Evolutionary conservation across 1,140 invertebrate species (phyloP).

Genomic region (Pemphigus obesinymphae): DNA sequence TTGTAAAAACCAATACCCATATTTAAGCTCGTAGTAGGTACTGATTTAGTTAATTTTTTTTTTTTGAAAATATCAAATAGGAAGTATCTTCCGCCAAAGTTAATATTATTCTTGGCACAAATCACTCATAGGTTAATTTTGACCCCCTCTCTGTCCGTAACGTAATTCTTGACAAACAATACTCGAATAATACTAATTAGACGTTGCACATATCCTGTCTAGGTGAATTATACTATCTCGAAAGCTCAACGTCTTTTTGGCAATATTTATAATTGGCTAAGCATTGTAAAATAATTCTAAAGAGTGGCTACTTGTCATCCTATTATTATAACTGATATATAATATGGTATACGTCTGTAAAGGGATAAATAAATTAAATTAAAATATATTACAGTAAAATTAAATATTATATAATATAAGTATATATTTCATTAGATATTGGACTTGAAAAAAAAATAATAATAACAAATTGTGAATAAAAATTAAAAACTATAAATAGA

Average conservation of each 20-base stretch:
- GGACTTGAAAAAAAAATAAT: too few relatives aligned
- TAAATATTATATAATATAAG: too few relatives aligned
- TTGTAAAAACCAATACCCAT: too few relatives aligned
- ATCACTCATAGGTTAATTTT: slow-evolving; percentile 22
- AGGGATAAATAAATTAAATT: neutral
- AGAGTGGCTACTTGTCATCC: neutral
- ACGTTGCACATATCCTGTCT: neutral
- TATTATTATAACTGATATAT: neutral
- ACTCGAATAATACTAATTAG: slow-evolving; percentile 28
- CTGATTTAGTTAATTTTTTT: neutral
- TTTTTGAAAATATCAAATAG: slow-evolving; percentile 5
- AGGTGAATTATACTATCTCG: slow-evolving; percentile 3
- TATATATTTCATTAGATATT: too few relatives aligned
- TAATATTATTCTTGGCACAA: slow-evolving; percentile 38
- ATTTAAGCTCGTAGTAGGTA: too few relatives aligned
- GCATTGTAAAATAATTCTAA: neutral
- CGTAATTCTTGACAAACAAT: slow-evolving; percentile 6
- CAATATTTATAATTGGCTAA: slow-evolving; percentile 31
- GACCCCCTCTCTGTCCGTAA: neutral
- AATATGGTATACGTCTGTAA: too few relatives aligned
- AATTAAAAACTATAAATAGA: too few relatives aligned
- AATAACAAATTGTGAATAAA: too few relatives aligned
- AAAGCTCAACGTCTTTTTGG: slow-evolving; percentile 1
- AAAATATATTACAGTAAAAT: too few relatives aligned
- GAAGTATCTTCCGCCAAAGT: slow-evolving; percentile 10